Conservation (phyloP, 2,888 invertebrate genomes). For the Cosmopolites sordidus region DNA sequence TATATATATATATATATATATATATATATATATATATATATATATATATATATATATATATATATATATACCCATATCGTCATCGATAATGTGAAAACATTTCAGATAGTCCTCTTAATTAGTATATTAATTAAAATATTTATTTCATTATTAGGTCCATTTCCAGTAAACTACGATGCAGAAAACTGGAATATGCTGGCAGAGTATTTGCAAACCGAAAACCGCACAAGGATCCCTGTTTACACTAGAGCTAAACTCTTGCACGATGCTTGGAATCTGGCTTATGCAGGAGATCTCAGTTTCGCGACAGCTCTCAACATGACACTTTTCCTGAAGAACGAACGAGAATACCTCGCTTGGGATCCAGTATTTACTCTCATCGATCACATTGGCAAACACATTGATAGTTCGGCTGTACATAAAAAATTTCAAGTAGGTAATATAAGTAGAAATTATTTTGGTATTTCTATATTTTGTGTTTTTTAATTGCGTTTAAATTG, state of each 20-base stretch:
- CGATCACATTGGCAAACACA: constrained; percentile 72
- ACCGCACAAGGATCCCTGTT: constrained; percentile 59
- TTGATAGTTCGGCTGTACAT: constrained; percentile 61
- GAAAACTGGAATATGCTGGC: constrained; percentile 74
- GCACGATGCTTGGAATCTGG: constrained; percentile 75
- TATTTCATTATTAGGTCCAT: constrained; percentile 63
- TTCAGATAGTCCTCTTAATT: no score
- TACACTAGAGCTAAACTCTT: constrained; percentile 70
- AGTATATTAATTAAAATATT: no score
- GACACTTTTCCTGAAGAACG: constrained; percentile 70
- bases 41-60: no score
- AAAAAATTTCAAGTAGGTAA: constrained; percentile 69
- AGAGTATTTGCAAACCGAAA: constrained; percentile 56
- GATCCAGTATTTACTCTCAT: constrained; percentile 79
- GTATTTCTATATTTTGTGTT: no score
- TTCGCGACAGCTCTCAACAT: constrained; percentile 74
- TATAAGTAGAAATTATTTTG: no score
- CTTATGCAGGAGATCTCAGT: constrained; percentile 68
- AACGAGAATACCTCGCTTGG: constrained; percentile 74
- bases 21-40: no score
- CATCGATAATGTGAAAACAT: no score
- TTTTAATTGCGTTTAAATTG: no score
- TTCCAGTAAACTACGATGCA: constrained; percentile 77
- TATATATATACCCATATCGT: no score
- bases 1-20: no score